Percentiles rank a stretch among this genome's conserved stretches.
Conservation (phyloP, 2,797 vertebrate species). For the Molossus alvarezi region DNA sequence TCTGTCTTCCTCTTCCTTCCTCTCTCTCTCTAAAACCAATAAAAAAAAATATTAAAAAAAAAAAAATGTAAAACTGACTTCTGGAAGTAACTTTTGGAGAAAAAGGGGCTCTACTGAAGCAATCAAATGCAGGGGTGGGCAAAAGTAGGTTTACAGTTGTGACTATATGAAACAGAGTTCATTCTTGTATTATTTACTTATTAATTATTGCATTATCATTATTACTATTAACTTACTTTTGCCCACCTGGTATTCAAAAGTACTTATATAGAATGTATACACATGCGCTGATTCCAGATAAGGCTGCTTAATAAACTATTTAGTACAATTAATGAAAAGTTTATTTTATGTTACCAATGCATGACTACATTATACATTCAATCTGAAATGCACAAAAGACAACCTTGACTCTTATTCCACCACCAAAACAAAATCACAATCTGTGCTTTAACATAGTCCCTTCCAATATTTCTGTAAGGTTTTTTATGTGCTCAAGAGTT, state of each 20-base stretch:
- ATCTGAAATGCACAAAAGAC: slow-evolving; percentile 54
- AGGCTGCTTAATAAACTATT: slow-evolving; percentile 32
- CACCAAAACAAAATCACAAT: slow-evolving; percentile 18
- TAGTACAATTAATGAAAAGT: neutral
- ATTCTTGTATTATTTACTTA: neutral
- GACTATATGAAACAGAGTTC: neutral
- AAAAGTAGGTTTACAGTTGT: neutral
- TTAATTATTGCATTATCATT: neutral
- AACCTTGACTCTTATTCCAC: neutral
- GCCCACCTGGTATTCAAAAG: neutral
- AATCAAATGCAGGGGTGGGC: neutral
- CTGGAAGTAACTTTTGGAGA: neutral
- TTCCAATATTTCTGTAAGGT: neutral
- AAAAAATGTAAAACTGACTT: neutral
- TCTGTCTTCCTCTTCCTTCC: no score
- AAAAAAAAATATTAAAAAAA: no score
- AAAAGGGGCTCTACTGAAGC: neutral
- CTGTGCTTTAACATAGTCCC: neutral
- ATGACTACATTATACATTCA: neutral
- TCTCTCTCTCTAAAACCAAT: no score
- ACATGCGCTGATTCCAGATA: neutral
- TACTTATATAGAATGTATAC: neutral
- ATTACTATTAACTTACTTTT: neutral
- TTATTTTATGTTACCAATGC: neutral
- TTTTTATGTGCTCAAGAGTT: neutral